A percentile compares a stretch with the other conserved stretches of the same genome.
Evolutionary conservation across 1,140 invertebrate species (phyloP).

Genomic region (Leptonema lineaticorne): DNA sequence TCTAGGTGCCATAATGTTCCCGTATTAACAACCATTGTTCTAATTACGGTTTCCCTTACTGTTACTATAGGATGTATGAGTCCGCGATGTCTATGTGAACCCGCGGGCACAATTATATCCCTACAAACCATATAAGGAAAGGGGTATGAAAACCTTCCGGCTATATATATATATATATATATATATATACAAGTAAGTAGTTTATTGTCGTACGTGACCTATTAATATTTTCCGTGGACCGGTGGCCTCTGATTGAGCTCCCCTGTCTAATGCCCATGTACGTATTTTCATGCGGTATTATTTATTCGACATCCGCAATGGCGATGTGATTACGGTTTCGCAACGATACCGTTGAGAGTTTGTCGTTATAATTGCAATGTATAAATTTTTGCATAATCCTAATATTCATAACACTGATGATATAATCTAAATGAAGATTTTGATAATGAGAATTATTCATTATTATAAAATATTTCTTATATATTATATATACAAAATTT

Average conservation of each 20-base stretch:
- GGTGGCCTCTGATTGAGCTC: neutral
- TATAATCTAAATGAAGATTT: no score
- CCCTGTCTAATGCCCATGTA: no score
- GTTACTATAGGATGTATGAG: neutral
- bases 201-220: slow-evolving; percentile 27
- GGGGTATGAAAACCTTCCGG: neutral
- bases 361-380: no score
- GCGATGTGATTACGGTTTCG: no score
- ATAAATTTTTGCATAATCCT: no score
- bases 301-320: no score
- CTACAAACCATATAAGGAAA: neutral
- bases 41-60: slow-evolving; percentile 14
- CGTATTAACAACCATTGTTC: neutral
- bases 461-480: no score
- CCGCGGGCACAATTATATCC: slow-evolving; percentile 24
- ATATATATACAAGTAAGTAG: slow-evolving; percentile 13
- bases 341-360: no score
- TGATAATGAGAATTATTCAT: no score
- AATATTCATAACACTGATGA: no score
- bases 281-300: no score
- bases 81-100: slow-evolving; percentile 12
- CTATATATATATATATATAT: neutral
- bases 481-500: no score
- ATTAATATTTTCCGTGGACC: slow-evolving; percentile 21
- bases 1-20: slow-evolving; percentile 2